A percentile compares a stretch with the other conserved stretches of the same genome.
These are phyloP conservation scores for Hirundo rustica DNA, from an alignment of 2,797 vertebrate species.

Conservation along the genomic window DNA sequence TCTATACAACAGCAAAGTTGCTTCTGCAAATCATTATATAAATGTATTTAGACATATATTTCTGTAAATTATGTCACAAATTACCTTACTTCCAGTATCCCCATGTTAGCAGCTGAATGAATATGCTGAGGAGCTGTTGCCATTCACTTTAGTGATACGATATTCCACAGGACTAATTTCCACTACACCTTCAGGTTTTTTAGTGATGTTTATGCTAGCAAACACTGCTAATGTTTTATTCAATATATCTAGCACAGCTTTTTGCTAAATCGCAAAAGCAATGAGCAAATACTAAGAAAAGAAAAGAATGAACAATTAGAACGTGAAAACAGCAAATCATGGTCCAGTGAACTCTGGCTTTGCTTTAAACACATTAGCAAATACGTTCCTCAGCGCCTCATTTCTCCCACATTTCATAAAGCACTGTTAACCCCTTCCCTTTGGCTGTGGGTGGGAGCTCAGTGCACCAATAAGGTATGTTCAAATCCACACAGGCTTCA, in stretches of 20 bases:
- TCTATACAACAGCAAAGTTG: background rate
- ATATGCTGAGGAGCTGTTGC: background rate
- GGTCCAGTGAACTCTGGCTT: constrained; percentile 24
- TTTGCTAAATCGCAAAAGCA: background rate
- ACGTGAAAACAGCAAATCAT: constrained; percentile 22
- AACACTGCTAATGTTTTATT: background rate
- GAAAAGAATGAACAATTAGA: constrained; percentile 6
- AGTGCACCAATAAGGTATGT: background rate
- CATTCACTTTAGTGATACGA: background rate
- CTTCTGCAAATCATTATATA: background rate
- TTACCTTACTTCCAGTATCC: constrained; percentile 41
- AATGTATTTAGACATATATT: background rate
- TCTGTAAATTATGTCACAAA: background rate
- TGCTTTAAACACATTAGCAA: constrained; percentile 26
- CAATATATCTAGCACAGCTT: background rate
- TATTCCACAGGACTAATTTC: constrained; percentile 18
- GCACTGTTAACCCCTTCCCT: constrained; percentile 17
- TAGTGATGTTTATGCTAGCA: background rate
- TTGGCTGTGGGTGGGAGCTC: background rate
- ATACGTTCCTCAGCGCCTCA: background rate
- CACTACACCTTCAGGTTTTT: background rate
- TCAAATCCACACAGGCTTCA: background rate
- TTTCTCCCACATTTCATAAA: background rate
- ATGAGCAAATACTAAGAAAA: background rate
- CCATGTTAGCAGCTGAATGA: constrained; percentile 19